Evolutionary conservation across 2,797 vertebrate species (phyloP), one percentile per base, ranked within the genome.

Genomic region (Etheostoma perlongum): DNA sequence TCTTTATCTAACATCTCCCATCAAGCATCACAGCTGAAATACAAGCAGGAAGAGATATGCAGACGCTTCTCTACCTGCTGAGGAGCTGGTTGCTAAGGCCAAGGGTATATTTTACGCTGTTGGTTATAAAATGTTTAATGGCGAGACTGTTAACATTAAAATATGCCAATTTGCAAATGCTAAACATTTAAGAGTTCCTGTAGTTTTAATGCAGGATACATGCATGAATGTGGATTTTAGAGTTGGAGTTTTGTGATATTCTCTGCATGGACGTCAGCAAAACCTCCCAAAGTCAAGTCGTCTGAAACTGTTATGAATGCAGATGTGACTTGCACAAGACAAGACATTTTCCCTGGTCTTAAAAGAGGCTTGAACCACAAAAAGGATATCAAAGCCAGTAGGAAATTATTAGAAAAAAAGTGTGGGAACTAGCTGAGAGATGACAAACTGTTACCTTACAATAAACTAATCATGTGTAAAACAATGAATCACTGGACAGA

Each of bases 1-100:
- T 46, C 12, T 3, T 30, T 30, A 30, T 30, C 30, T 30, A 59
- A 60, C 30, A 33, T 54, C 49, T 53, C 68, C 68, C 25, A 13
- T 14, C 53, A 55, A 21, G 63, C 58, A n/a, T 52, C 10, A 59
- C 19, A 67, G 48, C 47, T 55, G 21, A 11, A 64, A 18, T 4
- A 66, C 23, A 47, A 57, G 59, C 40, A 46, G 62, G 3, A 19
- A 61, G 23, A 49, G 14, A 19, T 16, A 23, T 1, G 18, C 3
- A 48, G 74, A 40, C 21, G 21, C 36, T 44, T 6, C 30, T 72
- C 52, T 16, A 57, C 12, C 57, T 23, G 48, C 42, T 21, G 54
- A 74, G 65, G 68, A 74, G 61, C 59, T 1, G 60, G 72, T 70
- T 42, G 62, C 21, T 54, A 62, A 83, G 74, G 53, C 75, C 57